Percentiles rank a stretch among this genome's conserved stretches.
phyloP scores from a whole-genome alignment of 1,140 invertebrate genomes.

The Drosophila sechellia region DNA sequence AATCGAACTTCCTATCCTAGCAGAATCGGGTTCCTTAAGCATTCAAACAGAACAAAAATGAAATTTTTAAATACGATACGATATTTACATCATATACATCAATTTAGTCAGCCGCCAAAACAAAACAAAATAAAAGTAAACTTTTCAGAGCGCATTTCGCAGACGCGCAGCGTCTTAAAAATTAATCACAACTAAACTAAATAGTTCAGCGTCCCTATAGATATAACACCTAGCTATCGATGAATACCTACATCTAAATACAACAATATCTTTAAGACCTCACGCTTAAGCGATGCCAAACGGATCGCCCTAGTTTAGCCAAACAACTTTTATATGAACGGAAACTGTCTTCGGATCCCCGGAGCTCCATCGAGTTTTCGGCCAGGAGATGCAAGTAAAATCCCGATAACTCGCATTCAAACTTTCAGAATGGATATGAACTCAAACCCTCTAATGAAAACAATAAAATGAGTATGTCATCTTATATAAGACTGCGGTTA shows the following conservation, averaged over 20 bases:
- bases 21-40: conserved; percentile 59
- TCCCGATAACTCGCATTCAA: conserved; percentile 12
- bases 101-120: conserved; percentile 67
- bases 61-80: conserved; percentile 56
- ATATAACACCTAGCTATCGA: conserved; percentile 33
- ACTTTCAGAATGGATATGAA: conserved; percentile 57
- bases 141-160: conserved; percentile 73
- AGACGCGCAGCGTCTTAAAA: conserved; percentile 77
- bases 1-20: conserved; percentile 34
- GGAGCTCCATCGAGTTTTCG: conserved; percentile 27
- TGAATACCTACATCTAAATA: conserved; percentile 40
- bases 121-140: conserved; percentile 15
- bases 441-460: conserved; percentile 77
- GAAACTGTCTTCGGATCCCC: conserved; percentile 34
- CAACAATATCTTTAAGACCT: conserved; percentile 64
- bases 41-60: conserved; percentile 50
- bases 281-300: conserved; percentile 63
- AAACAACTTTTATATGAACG: conserved; percentile 66
- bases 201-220: conserved; percentile 39
- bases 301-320: conserved; percentile 61
- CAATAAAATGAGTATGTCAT: conserved; percentile 82
- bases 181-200: conserved; percentile 39
- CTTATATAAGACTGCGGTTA: conserved; percentile 85
- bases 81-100: conserved; percentile 33
- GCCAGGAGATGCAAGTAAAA: not conserved